A percentile compares a stretch with the other conserved stretches of the same genome.
Evolutionary conservation across 2,113 vertebrate genomes (phyloP).

Genomic region (Nerophis lumbriciformis): DNA sequence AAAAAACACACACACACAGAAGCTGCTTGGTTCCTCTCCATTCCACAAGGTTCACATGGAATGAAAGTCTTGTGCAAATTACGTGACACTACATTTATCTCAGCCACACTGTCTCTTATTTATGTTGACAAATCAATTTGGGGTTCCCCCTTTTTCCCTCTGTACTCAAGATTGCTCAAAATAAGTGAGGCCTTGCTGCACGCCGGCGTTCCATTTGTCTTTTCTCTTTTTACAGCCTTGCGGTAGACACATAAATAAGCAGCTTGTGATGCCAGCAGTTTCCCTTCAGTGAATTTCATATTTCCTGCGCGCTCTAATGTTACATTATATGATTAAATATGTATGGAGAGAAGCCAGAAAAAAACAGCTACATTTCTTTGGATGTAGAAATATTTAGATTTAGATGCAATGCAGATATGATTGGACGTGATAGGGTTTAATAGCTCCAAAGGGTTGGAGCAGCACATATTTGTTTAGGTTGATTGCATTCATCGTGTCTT

Average conservation of each 20-base stretch:
- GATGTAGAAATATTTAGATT: not conserved
- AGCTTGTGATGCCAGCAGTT: slow-evolving; percentile 14
- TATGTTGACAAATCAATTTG: slow-evolving; percentile 36
- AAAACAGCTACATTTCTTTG: not conserved
- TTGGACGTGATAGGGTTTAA: slow-evolving; percentile 8
- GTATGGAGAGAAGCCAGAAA: not conserved
- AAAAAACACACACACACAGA: not conserved
- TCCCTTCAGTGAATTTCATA: not conserved
- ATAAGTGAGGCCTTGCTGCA: not conserved
- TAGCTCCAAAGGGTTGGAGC: slow-evolving; percentile 3
- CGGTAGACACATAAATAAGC: slow-evolving; percentile 7
- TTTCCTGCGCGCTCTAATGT: slow-evolving; percentile 5
- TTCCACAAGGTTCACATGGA: slow-evolving; percentile 40
- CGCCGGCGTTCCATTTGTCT: slow-evolving; percentile 4
- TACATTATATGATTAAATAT: slow-evolving; percentile 1
- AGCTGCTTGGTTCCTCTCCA: slow-evolving; percentile 35
- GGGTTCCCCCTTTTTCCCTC: slow-evolving; percentile 13
- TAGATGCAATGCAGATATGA: slow-evolving; percentile 2
- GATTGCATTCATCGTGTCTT: no score
- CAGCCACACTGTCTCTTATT: slow-evolving; percentile 23
- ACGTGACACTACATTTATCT: slow-evolving; percentile 37
- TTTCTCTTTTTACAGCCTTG: not conserved
- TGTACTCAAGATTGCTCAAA: slow-evolving; percentile 27
- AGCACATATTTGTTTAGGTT: slow-evolving; percentile 11
- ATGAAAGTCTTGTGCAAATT: slow-evolving; percentile 55